Percentiles rank a stretch among this genome's conserved stretches.
These are phyloP conservation scores for Egretta garzetta DNA, from an alignment of 2,113 vertebrate species.

Conservation along the genomic window DNA sequence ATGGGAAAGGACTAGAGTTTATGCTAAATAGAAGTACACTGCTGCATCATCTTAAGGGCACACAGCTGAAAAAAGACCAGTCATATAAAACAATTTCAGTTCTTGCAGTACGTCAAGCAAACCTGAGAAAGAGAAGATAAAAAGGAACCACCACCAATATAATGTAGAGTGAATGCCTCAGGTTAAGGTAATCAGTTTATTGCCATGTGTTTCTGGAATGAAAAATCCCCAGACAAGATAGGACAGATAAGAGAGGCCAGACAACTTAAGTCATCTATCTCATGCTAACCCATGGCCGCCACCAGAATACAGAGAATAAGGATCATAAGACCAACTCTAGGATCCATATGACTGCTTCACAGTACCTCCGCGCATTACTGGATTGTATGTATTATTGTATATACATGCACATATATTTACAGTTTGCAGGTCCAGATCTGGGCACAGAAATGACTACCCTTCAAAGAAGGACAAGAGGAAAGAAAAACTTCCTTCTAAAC, in stretches of 20 bases:
- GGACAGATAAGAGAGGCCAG: not conserved
- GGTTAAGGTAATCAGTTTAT: not conserved
- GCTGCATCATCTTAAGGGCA: not conserved
- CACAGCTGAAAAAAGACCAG: not conserved
- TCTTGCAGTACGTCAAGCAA: not conserved
- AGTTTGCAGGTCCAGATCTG: not conserved
- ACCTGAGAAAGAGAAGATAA: not conserved
- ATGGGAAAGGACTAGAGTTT: not conserved
- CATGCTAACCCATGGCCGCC: not conserved
- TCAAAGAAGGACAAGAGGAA: not conserved
- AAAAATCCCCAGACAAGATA: not conserved
- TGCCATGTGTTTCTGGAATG: not conserved
- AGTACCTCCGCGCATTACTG: not conserved
- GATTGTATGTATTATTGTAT: not conserved
- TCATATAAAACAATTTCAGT: not conserved
- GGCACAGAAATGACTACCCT: not conserved
- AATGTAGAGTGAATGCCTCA: not conserved
- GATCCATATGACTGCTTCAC: not conserved
- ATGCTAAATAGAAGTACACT: not conserved
- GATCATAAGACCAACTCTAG: not conserved
- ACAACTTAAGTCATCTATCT: not conserved
- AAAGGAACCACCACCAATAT: not conserved
- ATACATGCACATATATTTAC: not conserved
- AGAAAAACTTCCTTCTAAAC: not conserved
- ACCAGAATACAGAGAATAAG: not conserved